Percentiles rank a stretch among this genome's conserved stretches.
Conservation (phyloP, 2,113 vertebrate genomes). For the Malurus elegans region DNA sequence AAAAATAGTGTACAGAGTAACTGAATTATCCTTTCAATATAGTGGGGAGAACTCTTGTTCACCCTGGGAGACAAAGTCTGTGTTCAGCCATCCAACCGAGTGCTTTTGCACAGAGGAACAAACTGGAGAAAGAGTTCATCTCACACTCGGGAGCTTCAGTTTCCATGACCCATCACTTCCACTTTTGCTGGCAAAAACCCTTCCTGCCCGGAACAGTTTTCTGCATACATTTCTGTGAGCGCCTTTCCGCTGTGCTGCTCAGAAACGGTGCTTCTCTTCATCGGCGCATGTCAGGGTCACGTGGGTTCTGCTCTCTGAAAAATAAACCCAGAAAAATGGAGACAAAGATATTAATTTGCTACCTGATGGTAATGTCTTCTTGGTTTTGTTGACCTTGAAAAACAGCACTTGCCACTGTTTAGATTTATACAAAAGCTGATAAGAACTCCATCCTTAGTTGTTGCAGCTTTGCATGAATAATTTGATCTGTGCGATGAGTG, state of each 20-base stretch:
- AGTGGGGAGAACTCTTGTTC: not conserved
- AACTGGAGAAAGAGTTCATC: not conserved
- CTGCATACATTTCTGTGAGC: not conserved
- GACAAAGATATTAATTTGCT: not conserved
- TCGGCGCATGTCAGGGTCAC: rapidly evolving
- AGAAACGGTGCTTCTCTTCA: not conserved
- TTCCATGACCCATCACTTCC: not conserved
- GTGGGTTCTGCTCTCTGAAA: not conserved
- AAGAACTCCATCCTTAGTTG: not conserved
- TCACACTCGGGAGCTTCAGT: not conserved
- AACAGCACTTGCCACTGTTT: not conserved
- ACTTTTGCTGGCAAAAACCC: not conserved
- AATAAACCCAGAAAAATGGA: not conserved
- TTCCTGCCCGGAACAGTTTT: not conserved
- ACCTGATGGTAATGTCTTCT: not conserved
- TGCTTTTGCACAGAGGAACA: not conserved
- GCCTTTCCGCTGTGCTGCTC: not conserved
- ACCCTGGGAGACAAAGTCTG: not conserved
- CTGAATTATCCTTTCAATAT: not conserved
- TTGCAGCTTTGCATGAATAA: not conserved
- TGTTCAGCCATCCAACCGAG: not conserved
- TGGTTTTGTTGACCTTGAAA: not conserved
- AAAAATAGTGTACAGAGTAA: not conserved
- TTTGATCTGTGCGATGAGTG: not conserved
- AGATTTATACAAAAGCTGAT: not conserved